Base-by-base conservation (phyloP, 2,888 invertebrate species). In the Cephus rjabovi region DNA sequence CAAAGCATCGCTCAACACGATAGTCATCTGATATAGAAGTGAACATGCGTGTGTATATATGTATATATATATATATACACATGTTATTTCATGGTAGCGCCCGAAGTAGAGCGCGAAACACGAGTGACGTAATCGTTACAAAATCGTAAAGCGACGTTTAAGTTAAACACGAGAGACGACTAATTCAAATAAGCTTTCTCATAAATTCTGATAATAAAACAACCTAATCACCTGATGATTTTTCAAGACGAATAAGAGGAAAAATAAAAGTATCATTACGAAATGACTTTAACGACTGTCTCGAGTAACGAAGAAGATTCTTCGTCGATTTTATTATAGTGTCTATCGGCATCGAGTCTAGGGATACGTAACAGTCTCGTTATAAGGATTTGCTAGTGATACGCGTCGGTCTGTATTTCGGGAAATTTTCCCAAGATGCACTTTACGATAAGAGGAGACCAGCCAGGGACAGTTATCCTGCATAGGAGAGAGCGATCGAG, bases 401-500 rank as follows among this genome's bases (percentile, higher is more conserved):
- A 56, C 56, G 2, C 56, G 56, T 23, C 23, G 56, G 56, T 9
- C 56, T 23, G 56, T 56, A 23, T 56, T 56, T 1, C 56, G 56
- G 6, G 23, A 33, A 71, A 71, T 15, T 71, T 71, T 71, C 71
- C 71, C 71, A 33, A 31, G 71, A 71, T 71, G 71, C 71, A 71
- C 71, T 71, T 71, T 71, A 71, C 31, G 12, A 33, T 1, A 71
- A 33, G 71, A 15, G 33, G 12, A 71, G 9, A 71, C 71, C 33
- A 12, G 31, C 31, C 12, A 71, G 33, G 31, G 81, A 81, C 83
- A 85, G 86, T 84, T 86, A 85, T 81, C 82, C 81, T 79, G 83
- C 82, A 83, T 81, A 83, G 80, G 81, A 83, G 23, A 56, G 81
- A 86, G 81, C 84, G 85, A 86, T 86, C 86, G 84, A 84, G 89